A percentile compares a stretch with the other conserved stretches of the same genome.
phyloP scores from a whole-genome alignment of 2,113 vertebrate species.

The Crotalus horridus region DNA sequence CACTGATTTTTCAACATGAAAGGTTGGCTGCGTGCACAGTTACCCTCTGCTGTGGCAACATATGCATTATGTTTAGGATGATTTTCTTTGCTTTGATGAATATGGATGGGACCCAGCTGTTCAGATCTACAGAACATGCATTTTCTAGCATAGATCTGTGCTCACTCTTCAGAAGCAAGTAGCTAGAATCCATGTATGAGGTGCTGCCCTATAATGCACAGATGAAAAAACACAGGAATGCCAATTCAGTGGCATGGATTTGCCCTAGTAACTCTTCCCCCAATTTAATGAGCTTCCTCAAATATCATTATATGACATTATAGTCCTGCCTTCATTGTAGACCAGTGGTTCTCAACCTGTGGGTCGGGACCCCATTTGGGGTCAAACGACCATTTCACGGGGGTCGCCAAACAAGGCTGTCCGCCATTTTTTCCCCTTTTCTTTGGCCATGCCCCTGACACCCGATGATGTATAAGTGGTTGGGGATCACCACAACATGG shows the following conservation, averaged over 20 bases:
- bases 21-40: conserved; percentile 2
- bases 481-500: no score
- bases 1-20: not conserved
- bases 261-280: not conserved
- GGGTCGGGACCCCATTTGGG: no score
- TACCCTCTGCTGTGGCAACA: conserved; percentile 27
- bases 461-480: no score
- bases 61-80: not conserved
- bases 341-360: not conserved
- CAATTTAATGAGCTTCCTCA: not conserved
- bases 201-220: not conserved
- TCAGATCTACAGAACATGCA: conserved; percentile 1
- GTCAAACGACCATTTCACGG: no score
- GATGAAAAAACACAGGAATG: not conserved
- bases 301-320: not conserved
- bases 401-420: no score
- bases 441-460: no score
- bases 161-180: not conserved
- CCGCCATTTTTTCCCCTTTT: no score
- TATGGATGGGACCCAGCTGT: not conserved
- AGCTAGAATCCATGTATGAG: not conserved
- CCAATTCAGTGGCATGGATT: not conserved
- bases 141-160: not conserved
- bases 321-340: not conserved
- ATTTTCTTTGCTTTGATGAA: conserved; percentile 8